phyloP scores from a whole-genome alignment of 2,797 vertebrate genomes.

The Gymnoscopelus braueri region DNA sequence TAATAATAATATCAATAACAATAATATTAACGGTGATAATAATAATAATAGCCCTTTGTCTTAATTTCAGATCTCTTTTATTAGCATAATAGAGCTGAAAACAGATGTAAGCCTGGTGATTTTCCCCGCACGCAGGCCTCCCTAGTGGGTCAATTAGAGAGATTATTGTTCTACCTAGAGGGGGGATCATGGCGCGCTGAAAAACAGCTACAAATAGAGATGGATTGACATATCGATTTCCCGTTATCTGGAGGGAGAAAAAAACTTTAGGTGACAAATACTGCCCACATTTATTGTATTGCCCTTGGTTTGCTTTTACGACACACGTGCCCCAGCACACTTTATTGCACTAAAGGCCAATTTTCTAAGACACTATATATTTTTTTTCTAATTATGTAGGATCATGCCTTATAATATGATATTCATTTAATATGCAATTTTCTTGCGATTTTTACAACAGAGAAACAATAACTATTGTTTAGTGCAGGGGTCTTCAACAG shows the following conservation, averaged over 20 bases:
- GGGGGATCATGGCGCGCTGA: constrained; percentile 89
- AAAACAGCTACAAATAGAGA: constrained; percentile 90
- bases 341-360: no score
- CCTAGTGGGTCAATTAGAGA: constrained; percentile 99
- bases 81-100: constrained; percentile 89
- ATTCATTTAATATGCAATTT: not conserved
- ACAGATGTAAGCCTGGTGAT: constrained; percentile 92
- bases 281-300: constrained; percentile 65
- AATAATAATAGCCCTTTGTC: constrained; percentile 32
- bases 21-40: not conserved
- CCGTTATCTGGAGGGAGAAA: constrained; percentile 72
- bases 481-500: no score
- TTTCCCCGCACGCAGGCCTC: constrained; percentile 88
- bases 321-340: constrained; percentile 4
- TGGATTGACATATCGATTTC: constrained; percentile 94
- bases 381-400: not conserved
- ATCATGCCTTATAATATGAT: no score
- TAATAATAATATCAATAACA: not conserved
- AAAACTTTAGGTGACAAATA: constrained; percentile 75
- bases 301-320: constrained; percentile 8
- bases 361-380: not conserved
- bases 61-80: constrained; percentile 56
- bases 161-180: constrained; percentile 99
- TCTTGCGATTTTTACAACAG: not conserved
- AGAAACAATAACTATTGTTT: not conserved